A percentile compares a stretch with the other conserved stretches of the same genome.
Conservation (phyloP, 2,113 vertebrate species). For the Cinclus mexicanus region DNA sequence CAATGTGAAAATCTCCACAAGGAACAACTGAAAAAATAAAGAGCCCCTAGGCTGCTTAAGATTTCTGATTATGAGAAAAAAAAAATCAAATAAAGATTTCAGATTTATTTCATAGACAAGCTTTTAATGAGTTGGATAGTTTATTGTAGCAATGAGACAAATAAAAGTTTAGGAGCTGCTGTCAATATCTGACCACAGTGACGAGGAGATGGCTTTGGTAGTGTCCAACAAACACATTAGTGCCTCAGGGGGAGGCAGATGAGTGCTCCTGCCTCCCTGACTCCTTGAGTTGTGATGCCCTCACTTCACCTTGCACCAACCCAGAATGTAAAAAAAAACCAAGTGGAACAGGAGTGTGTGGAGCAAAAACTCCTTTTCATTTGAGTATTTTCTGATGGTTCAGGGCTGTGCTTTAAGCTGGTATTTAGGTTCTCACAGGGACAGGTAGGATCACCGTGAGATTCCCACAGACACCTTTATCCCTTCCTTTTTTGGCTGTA, state of each 20-base stretch:
- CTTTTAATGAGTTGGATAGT: not conserved
- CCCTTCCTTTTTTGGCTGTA: not conserved
- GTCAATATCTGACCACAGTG: not conserved
- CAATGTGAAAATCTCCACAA: not conserved
- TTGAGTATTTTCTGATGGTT: not conserved
- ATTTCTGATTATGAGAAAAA: not conserved
- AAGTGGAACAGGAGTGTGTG: not conserved
- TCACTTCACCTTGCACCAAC: not conserved
- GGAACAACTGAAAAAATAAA: not conserved
- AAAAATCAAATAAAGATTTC: not conserved
- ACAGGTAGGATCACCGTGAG: not conserved
- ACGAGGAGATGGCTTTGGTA: not conserved
- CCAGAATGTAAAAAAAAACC: not conserved
- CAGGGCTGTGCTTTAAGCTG: not conserved
- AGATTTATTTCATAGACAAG: not conserved
- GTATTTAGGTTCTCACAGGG: not conserved
- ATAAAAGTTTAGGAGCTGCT: not conserved
- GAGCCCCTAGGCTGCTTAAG: not conserved
- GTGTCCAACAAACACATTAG: not conserved
- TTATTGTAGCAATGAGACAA: not conserved
- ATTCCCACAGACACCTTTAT: not conserved
- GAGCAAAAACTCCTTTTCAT: not conserved
- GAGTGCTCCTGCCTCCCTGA: not conserved
- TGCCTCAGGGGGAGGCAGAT: not conserved
- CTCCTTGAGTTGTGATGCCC: accelerated